These are phyloP conservation scores for Folsomia manolachei DNA, from an alignment of 2,888 invertebrate species.

Conservation along the genomic window DNA sequence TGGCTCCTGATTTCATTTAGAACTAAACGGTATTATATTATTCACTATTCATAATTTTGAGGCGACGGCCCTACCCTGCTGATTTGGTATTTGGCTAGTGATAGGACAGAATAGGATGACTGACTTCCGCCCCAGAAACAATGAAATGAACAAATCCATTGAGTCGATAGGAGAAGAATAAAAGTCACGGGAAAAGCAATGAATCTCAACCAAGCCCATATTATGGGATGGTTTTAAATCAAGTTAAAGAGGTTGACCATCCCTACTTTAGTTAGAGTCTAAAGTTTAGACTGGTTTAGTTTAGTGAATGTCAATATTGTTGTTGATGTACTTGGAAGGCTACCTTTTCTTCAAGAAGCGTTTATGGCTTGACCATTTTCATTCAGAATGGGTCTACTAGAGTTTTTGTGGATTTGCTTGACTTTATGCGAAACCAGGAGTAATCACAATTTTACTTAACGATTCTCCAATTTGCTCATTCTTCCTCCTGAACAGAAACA, in stretches of 20 bases:
- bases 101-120: no score
- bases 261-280: background rate
- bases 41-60: no score
- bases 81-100: no score
- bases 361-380: background rate
- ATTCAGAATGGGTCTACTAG: background rate
- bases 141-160: background rate
- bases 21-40: background rate
- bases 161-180: background rate
- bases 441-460: no score
- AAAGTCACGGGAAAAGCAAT: background rate
- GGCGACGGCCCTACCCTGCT: no score
- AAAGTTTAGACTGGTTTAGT: no score
- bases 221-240: background rate
- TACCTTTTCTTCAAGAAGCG: background rate
- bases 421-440: background rate
- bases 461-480: background rate
- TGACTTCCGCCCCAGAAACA: conserved; percentile 7
- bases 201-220: background rate
- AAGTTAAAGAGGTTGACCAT: background rate
- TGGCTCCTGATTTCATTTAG: background rate
- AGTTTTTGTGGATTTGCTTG: background rate
- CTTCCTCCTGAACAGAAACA: background rate
- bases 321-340: background rate
- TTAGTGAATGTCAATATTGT: no score